A percentile compares a stretch with the other conserved stretches of the same genome.
Evolutionary conservation across 1,140 invertebrate species (phyloP).

Genomic region (Polyergus mexicanus): DNA sequence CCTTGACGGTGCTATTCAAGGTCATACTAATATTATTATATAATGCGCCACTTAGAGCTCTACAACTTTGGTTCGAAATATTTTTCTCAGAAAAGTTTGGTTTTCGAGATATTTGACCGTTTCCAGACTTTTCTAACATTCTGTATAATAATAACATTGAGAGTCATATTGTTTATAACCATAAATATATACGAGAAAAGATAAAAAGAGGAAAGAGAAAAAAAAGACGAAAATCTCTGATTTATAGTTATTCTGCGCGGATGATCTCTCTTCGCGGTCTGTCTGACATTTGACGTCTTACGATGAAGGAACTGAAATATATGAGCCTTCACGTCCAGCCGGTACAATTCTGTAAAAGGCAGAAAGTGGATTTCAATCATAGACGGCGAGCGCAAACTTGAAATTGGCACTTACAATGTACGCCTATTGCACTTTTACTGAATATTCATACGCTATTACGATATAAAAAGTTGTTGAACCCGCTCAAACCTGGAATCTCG

Average conservation of each 20-base stretch:
- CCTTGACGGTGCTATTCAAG: no score
- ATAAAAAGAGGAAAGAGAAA: background rate
- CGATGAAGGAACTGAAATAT: conserved; percentile 55
- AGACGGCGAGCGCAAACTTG: conserved; percentile 57
- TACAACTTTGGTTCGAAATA: no score
- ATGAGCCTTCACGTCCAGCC: conserved; percentile 56
- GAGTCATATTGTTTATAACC: background rate
- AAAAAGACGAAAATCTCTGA: conserved; percentile 33
- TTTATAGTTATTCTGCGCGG: conserved; percentile 44
- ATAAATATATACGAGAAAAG: background rate
- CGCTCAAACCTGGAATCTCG: conserved; percentile 20
- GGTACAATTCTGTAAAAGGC: conserved; percentile 29
- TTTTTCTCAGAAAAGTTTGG: no score
- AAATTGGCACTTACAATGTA: conserved; percentile 63
- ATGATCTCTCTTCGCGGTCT: conserved; percentile 36
- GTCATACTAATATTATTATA: no score
- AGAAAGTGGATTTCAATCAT: conserved; percentile 58
- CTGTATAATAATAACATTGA: background rate
- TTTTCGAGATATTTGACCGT: no score
- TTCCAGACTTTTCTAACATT: no score
- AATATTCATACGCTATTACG: conserved; percentile 66
- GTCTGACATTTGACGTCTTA: conserved; percentile 51
- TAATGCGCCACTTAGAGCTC: no score
- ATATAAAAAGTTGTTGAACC: conserved; percentile 50
- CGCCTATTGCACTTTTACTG: conserved; percentile 55